Evolutionary conservation across 1,140 invertebrate genomes (phyloP).

Genomic region (Cyphomyrmex costatus): DNA sequence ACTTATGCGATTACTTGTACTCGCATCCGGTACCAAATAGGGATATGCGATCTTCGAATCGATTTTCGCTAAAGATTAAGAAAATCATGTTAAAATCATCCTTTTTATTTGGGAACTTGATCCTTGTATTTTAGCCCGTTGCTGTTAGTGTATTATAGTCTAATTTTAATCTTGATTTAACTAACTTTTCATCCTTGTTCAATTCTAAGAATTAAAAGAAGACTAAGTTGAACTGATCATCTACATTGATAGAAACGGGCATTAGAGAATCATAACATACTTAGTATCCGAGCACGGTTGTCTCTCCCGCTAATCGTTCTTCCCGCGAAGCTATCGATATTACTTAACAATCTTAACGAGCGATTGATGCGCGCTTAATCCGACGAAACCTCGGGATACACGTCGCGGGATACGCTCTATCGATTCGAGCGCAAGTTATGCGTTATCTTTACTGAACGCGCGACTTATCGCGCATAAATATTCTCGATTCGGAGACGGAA

Average conservation of each 20-base stretch:
- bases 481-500: not conserved
- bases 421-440: not conserved
- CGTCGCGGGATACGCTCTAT: conserved; percentile 6
- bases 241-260: too few species aligned
- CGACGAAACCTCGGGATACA: not conserved
- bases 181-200: too few species aligned
- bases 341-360: not conserved
- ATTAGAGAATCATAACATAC: too few species aligned
- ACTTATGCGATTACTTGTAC: not conserved
- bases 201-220: too few species aligned
- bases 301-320: not conserved
- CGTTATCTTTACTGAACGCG: conserved; percentile 51
- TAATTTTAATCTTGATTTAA: too few species aligned
- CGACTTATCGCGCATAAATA: conserved; percentile 61
- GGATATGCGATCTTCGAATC: too few species aligned
- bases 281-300: not conserved
- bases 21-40: not conserved
- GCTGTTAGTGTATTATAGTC: too few species aligned
- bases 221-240: too few species aligned
- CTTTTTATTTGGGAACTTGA: too few species aligned
- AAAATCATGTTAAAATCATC: too few species aligned
- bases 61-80: too few species aligned
- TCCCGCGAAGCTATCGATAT: not conserved
- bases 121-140: too few species aligned
- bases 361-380: not conserved